phyloP scores from a whole-genome alignment of 2,113 vertebrate species.

The Asarcornis scutulata region DNA sequence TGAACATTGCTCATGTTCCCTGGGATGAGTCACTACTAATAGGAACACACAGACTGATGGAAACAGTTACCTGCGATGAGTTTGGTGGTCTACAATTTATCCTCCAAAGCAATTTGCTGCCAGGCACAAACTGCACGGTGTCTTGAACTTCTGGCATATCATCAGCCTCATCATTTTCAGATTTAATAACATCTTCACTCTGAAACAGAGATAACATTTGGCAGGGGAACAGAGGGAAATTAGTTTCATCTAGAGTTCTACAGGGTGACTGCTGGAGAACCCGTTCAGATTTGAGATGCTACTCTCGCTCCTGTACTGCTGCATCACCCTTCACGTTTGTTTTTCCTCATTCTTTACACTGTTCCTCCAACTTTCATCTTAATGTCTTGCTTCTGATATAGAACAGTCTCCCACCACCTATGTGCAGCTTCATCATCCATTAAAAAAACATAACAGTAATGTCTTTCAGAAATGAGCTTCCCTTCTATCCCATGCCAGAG shows the following conservation, averaged over 20 bases:
- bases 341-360: background rate
- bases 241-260: background rate
- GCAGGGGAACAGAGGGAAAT: background rate
- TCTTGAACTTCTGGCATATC: conserved; percentile 92
- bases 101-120: conserved; percentile 96
- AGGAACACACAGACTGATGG: background rate
- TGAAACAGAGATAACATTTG: conserved; percentile 54
- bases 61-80: conserved; percentile 83
- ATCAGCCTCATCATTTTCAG: conserved; percentile 85
- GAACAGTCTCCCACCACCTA: background rate
- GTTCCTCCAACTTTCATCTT: background rate
- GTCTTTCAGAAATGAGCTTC: background rate
- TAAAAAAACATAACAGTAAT: background rate
- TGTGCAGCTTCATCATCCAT: background rate
- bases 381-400: background rate
- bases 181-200: conserved; percentile 76
- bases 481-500: background rate
- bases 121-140: conserved; percentile 90
- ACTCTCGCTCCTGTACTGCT: background rate
- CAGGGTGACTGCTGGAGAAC: background rate
- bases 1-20: background rate
- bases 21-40: background rate
- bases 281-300: background rate
- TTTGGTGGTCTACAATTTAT: conserved; percentile 89
- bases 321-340: background rate